Base-by-base conservation (phyloP, 2,113 vertebrate species). In the Lophochroa leadbeateri region DNA sequence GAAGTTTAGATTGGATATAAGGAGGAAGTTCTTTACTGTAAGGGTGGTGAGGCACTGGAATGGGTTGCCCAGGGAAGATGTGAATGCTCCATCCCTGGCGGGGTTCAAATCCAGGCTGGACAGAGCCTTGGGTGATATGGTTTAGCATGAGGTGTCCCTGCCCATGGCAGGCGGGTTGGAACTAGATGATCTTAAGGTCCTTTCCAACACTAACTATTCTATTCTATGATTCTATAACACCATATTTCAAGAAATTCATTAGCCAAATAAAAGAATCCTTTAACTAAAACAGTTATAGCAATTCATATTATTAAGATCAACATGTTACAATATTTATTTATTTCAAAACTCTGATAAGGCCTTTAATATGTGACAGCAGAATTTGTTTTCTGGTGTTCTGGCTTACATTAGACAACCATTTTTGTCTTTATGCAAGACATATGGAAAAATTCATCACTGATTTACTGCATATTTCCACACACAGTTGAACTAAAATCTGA, bases 371-470 rank as follows among this genome's bases (percentile, higher is more conserved):
- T 82, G 68, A 85, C 57, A 80, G 71, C 44, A 55, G 70, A 72
- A 77, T 84, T 80, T 46, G 82, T 92, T 93, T 72, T 82, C 71
- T 92, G 70, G 50, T 82, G 65, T 84, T 96, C 95, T 97, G 97
- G 94, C 49, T 92, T 94, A 72, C 63, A 91, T 96, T 95, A 96
- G 70, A 71, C 39, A 94, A 60, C 84, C 67, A 47, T 70, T 97
- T 97, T 60, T 67, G 49, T 35, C 91, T 97, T 92, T 88, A 57
- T 67, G 79, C 17, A 80, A 94, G 87, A 91, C 95, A 92, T 71
- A 90, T 92, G 95, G 96, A 93, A 95, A 97, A 96, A 86, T 74
- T 95, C 91, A 91, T 93, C 84, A 83, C 84, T 87, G 88, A 88
- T 95, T 96, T 92, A 90, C 71, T 81, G 90, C 90, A 92, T 67